phyloP scores from a whole-genome alignment of 2,113 vertebrate species.

The Cynopterus brachyotis region DNA sequence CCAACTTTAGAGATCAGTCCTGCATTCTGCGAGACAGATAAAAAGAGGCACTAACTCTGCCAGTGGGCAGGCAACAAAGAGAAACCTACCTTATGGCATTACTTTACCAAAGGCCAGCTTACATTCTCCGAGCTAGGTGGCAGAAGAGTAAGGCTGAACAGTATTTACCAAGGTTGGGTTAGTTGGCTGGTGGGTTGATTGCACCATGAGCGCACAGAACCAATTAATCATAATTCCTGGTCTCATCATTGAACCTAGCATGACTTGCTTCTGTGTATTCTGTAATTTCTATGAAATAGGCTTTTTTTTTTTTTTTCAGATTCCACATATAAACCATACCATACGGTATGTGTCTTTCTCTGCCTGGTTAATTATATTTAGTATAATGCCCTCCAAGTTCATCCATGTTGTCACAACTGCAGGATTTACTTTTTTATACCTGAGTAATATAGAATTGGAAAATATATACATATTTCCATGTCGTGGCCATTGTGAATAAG shows the following conservation, averaged over 20 bases:
- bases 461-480: neutral
- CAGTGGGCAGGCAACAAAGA: neutral
- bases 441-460: neutral
- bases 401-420: neutral
- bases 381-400: neutral
- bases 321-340: neutral
- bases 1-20: neutral
- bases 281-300: neutral
- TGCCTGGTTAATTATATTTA: neutral
- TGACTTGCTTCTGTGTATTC: neutral
- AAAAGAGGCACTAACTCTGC: neutral
- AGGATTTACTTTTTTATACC: neutral
- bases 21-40: neutral
- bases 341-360: neutral
- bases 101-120: neutral
- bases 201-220: neutral
- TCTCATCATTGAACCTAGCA: neutral
- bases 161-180: neutral
- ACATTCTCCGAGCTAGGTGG: neutral
- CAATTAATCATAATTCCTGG: neutral
- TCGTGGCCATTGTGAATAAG: neutral
- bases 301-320: neutral
- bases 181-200: neutral
- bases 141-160: neutral
- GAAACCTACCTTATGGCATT: neutral